Conservation (phyloP, 2,113 vertebrate species). For the Zosterops hypoxanthus region DNA sequence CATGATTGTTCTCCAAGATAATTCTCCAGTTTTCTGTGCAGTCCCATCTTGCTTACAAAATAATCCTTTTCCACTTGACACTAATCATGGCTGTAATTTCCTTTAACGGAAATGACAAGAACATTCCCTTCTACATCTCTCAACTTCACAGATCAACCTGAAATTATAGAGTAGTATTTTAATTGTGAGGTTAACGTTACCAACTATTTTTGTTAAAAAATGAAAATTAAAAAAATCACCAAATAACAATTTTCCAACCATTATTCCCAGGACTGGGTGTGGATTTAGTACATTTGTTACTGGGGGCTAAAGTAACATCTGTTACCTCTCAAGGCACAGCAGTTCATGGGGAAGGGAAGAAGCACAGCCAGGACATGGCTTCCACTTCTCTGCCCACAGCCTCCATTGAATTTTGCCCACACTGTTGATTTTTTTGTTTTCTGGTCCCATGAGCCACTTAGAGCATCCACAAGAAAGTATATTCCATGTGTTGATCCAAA, state of each 20-base stretch:
- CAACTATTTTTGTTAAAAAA: not conserved
- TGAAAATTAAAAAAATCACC: rapidly evolving
- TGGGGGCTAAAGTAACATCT: not conserved
- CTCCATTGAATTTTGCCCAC: not conserved
- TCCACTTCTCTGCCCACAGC: too few relatives aligned
- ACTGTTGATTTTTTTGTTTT: not conserved
- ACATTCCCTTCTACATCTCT: not conserved
- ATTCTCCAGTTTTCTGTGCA: conserved; percentile 68
- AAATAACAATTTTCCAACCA: not conserved
- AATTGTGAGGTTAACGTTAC: not conserved
- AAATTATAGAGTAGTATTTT: not conserved
- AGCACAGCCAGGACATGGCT: not conserved
- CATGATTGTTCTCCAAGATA: conserved; percentile 46
- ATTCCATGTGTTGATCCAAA: not conserved
- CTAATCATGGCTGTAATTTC: conserved; percentile 62
- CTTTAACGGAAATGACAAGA: conserved; percentile 23
- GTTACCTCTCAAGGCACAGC: not conserved
- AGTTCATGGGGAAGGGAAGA: not conserved
- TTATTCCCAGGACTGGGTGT: not conserved
- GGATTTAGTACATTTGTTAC: not conserved
- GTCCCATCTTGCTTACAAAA: conserved; percentile 74
- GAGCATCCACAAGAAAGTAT: not conserved
- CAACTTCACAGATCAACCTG: not conserved
- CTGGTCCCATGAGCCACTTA: not conserved
- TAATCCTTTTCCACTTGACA: conserved; percentile 69